Base-by-base conservation (phyloP, 2,113 vertebrate species). In the Sinocyclocheilus grahami region DNA sequence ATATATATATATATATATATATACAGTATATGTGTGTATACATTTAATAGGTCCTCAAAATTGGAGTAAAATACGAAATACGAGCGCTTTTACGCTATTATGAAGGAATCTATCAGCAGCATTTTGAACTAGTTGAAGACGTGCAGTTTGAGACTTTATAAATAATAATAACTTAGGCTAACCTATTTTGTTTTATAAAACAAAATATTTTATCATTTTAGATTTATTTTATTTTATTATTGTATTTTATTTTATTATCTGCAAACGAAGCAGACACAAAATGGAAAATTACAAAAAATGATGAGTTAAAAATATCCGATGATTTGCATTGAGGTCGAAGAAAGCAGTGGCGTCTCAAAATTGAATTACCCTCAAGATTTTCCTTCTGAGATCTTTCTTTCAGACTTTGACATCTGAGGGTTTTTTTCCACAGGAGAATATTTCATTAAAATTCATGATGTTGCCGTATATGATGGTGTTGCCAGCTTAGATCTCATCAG, bases 361-460 rank as follows among this genome's bases (percentile, higher is more conserved):
- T 37, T 78, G 76, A 55, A 37, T 78, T 78, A 65, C 22, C 78
- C 37, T 65, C 13, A 27, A 48, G 24, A 71, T 83, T 83, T 71
- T 30, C 81, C 71, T 14, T 5, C 79, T 81, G 39, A 67, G n/a
- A 81, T 81, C 60, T 81, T 65, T 67, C 65, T 69, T 51, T 67
- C 63, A 82, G 42, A 51, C 62, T 69, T 69, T 63, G 60, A 69
- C 24, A 82, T 46, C 63, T 55, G 20, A 71, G 63, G 42, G 22
- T 48, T 63, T 33, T 42, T 51, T 67, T 48, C 30, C 11, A 71
- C 46, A 51, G 16, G 65, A 71, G 46, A 71, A 33, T 55, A 71
- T 83, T 83, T 53, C 65, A 83, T 71, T 83, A 82, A 67, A 63
- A 83, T 83, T 83, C 65, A 83, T 83, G 65, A 71, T 53, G 14